A percentile compares a stretch with the other conserved stretches of the same genome.
phyloP scores from a whole-genome alignment of 1,140 invertebrate species.

The Saxidomus purpurata region DNA sequence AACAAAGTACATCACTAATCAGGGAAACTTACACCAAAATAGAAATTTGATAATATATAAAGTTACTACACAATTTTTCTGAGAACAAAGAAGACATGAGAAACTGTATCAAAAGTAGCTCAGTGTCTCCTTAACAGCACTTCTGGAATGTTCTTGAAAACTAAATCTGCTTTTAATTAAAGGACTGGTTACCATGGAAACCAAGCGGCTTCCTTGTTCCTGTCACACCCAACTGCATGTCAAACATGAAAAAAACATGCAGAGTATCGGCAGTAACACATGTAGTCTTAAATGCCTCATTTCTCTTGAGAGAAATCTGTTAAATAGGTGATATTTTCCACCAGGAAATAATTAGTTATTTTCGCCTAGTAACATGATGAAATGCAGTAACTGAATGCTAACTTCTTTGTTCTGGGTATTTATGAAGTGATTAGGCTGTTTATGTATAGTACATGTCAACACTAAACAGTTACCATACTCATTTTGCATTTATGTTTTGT shows the following conservation, averaged over 20 bases:
- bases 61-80: too few species aligned
- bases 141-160: not conserved
- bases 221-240: conserved; percentile 40
- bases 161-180: conserved; percentile 28
- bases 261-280: conserved; percentile 11
- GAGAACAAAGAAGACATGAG: too few species aligned
- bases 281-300: conserved; percentile 43
- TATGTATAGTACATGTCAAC: too few species aligned
- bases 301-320: not conserved
- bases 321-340: not conserved
- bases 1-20: too few species aligned
- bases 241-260: conserved; percentile 2
- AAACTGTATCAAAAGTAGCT: too few species aligned
- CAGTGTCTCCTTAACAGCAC: not conserved
- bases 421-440: too few species aligned
- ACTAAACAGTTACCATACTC: too few species aligned
- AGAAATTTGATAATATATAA: too few species aligned
- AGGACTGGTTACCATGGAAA: conserved; percentile 33
- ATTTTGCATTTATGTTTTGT: too few species aligned
- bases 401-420: conserved; percentile 1
- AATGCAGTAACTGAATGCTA: not conserved
- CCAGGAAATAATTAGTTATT: not conserved
- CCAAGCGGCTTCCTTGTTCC: not conserved
- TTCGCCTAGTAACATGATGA: too few species aligned
- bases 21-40: too few species aligned